Evolutionary conservation across 1,140 invertebrate genomes (phyloP).

Genomic region (Caenorhabditis brenneri): DNA sequence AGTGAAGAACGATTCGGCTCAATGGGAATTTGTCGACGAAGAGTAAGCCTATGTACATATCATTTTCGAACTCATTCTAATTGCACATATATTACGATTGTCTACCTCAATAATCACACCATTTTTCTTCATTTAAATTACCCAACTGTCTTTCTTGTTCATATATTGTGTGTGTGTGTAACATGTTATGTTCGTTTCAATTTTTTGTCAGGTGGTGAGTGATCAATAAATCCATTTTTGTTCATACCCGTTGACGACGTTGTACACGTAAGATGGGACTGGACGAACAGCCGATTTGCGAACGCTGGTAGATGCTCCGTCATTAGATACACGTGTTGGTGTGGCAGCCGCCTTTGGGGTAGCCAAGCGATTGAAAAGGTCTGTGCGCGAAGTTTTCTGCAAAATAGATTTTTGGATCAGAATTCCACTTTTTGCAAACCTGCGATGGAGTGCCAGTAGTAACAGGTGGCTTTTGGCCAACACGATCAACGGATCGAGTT

Average conservation of each 20-base stretch:
- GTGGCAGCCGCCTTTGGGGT: background rate
- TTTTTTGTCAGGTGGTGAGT: background rate
- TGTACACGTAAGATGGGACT: constrained; percentile 6
- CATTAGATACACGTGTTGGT: background rate
- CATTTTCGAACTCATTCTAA: no score
- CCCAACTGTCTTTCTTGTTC: background rate
- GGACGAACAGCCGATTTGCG: background rate
- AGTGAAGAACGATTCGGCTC: background rate
- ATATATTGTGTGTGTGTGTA: background rate
- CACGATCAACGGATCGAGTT: background rate
- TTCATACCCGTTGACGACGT: background rate
- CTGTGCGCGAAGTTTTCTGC: background rate
- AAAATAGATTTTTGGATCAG: background rate
- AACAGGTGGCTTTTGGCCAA: background rate
- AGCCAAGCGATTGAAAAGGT: background rate
- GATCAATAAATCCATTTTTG: constrained; percentile 11
- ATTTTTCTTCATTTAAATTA: no score
- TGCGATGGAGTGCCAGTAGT: background rate
- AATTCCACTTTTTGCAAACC: no score
- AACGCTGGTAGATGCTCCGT: background rate
- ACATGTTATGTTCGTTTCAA: background rate
- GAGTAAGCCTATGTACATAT: background rate
- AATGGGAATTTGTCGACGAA: constrained; percentile 2
- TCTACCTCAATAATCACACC: no score
- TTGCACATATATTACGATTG: no score